Percentiles rank a stretch among this genome's conserved stretches.
phyloP scores from a whole-genome alignment of 2,888 invertebrate species.

The Archaeoteleia sp. region DNA sequence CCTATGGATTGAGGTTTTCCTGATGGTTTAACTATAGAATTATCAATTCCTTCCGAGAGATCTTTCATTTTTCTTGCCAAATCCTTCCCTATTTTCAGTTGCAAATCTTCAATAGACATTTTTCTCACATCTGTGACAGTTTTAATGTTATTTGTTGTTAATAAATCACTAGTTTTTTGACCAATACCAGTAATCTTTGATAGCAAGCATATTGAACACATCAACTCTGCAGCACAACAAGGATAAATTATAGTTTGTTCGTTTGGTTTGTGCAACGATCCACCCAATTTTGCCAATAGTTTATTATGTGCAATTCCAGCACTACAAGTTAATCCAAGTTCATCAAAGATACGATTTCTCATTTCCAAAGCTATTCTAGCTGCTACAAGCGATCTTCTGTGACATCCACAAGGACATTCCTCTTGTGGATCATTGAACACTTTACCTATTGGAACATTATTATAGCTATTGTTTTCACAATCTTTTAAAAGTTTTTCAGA shows the following conservation, averaged over 20 bases:
- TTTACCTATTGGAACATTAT: constrained; percentile 76
- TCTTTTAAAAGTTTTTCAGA: neutral
- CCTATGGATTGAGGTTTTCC: constrained; percentile 88
- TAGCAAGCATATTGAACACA: constrained; percentile 80
- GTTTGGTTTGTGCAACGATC: constrained; percentile 85
- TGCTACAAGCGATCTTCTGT: constrained; percentile 81
- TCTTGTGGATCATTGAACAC: constrained; percentile 77
- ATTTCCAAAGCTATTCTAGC: constrained; percentile 86
- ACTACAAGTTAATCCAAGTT: constrained; percentile 85
- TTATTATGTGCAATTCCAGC: constrained; percentile 91
- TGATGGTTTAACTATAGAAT: constrained; percentile 82
- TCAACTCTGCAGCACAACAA: constrained; percentile 80
- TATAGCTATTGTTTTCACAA: neutral
- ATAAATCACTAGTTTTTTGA: constrained; percentile 80
- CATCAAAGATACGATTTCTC: constrained; percentile 80
- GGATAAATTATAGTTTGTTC: constrained; percentile 88
- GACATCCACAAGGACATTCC: constrained; percentile 86
- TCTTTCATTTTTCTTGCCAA: constrained; percentile 82
- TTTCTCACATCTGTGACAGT: constrained; percentile 83
- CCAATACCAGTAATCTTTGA: constrained; percentile 86
- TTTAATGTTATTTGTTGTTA: constrained; percentile 81
- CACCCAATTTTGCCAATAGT: constrained; percentile 86
- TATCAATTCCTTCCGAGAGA: constrained; percentile 85
- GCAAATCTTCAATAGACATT: constrained; percentile 78
- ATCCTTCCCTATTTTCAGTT: constrained; percentile 79